A percentile compares a stretch with the other conserved stretches of the same genome.
phyloP scores from a whole-genome alignment of 2,888 invertebrate genomes.

The Drosophila aldrichi region DNA sequence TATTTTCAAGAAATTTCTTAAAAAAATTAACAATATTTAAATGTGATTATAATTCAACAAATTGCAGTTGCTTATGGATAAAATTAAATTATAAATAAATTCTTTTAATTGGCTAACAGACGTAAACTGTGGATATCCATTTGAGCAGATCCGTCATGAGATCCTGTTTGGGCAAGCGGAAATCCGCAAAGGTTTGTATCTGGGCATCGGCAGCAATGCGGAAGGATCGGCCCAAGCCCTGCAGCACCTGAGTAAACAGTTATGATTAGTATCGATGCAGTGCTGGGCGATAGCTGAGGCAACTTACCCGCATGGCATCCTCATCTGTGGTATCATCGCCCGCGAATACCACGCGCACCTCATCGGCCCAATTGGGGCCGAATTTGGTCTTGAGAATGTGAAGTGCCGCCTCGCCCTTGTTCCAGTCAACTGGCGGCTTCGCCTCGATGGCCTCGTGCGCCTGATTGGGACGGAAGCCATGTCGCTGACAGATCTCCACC shows the following conservation, averaged over 20 bases:
- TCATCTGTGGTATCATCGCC: conserved; percentile 96
- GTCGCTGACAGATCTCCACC: conserved; percentile 87
- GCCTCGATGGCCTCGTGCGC: conserved; percentile 91
- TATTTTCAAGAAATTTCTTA: neutral
- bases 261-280: neutral
- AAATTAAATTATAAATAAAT: conserved; percentile 11
- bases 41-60: neutral
- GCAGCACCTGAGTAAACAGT: conserved; percentile 87
- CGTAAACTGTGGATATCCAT: conserved; percentile 87
- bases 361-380: conserved; percentile 90
- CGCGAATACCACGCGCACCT: conserved; percentile 91
- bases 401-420: conserved; percentile 88
- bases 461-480: conserved; percentile 88
- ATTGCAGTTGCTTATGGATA: neutral
- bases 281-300: neutral
- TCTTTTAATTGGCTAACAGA: conserved; percentile 29
- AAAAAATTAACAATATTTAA: conserved; percentile 1
- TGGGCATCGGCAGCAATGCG: conserved; percentile 89
- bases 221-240: conserved; percentile 91
- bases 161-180: conserved; percentile 89
- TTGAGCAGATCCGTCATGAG: conserved; percentile 90
- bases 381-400: conserved; percentile 90
- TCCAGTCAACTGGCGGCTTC: conserved; percentile 89
- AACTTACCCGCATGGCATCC: conserved; percentile 93
- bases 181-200: conserved; percentile 90